These are phyloP conservation scores for Willowsia nigromaculata DNA, from an alignment of 2,888 invertebrate species.

Conservation along the genomic window DNA sequence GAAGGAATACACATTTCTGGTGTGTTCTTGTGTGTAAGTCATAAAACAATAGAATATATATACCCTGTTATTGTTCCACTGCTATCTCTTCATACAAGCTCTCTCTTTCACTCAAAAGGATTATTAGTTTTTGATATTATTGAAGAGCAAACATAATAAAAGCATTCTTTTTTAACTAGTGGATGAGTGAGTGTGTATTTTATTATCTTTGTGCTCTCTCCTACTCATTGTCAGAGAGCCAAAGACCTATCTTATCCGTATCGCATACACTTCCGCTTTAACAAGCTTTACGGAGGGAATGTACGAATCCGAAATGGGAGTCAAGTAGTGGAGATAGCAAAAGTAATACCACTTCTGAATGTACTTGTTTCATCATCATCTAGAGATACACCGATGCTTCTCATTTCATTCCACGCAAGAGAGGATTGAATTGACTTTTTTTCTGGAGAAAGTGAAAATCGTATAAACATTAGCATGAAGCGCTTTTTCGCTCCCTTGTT, in stretches of 20 bases:
- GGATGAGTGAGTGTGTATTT: neutral
- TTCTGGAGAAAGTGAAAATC: slow-evolving; percentile 15
- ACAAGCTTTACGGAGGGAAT: neutral
- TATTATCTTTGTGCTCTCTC: slow-evolving; percentile 4
- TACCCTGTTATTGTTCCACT: neutral
- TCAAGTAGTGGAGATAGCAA: neutral
- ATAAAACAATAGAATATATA: slow-evolving; percentile 7
- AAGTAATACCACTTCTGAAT: neutral
- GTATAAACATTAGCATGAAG: neutral
- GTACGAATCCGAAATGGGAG: neutral
- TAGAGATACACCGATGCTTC: neutral
- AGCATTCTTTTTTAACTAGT: neutral
- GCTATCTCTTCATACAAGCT: neutral
- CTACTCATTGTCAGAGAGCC: neutral
- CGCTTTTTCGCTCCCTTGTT: neutral
- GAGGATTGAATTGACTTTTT: neutral
- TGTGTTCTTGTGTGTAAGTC: neutral
- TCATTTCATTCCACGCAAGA: neutral
- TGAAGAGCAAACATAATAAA: slow-evolving; percentile 38
- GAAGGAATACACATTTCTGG: neutral
- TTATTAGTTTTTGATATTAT: slow-evolving; percentile 51
- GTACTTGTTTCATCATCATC: neutral
- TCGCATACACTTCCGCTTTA: neutral
- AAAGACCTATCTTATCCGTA: neutral
- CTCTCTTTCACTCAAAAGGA: slow-evolving; percentile 8